Evolutionary conservation across 2,113 vertebrate species (phyloP), one percentile per base, ranked within the genome.

Genomic region (Podilymbus podiceps): DNA sequence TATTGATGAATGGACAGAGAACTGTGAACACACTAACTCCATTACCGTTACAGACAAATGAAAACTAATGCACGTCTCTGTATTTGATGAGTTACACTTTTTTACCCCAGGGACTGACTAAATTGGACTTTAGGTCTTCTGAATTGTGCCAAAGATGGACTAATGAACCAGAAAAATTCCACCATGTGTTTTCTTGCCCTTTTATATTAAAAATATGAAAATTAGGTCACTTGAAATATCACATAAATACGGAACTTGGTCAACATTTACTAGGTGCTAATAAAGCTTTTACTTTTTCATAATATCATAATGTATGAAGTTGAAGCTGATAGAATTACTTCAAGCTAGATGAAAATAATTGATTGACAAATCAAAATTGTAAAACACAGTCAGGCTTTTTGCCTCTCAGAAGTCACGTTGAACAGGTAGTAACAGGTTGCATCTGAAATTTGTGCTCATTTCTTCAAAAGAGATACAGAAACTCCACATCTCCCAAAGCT

Each of bases 1-100:
- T 55, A 17, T 5, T 95, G 92, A 93, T 92, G 60, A 92, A 95
- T 92, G 92, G 60, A 68, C 47, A 62, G 47, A 80, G 85, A 71
- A 53, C 60, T 67, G 64, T 35, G 86, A 93, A 50, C 6, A 6
- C 21, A 62, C 46, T 58, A 73, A 91, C 38, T 76, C 75, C 80
- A 72, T 50, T 75, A 52, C 49, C 69, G 58, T 72, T 87, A 66
- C 12, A 85, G 80, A 75, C 80, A 96, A 95, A 97, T 95, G 63
- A 91, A 88, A 91, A 96, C 13, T 27, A 96, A 94, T 91, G 89
- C 12, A 79, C 89, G 85, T 46, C 86, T 92, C 78, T 60, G 49
- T 55, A 27, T 47, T 95, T 68, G 62, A 38, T 2, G 3, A 92
- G 56, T 62, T 79, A 7, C 2, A 78, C 27, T 76, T 89, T 83